phyloP scores from a whole-genome alignment of 2,113 vertebrate species.

The Budorcas taxicolor region DNA sequence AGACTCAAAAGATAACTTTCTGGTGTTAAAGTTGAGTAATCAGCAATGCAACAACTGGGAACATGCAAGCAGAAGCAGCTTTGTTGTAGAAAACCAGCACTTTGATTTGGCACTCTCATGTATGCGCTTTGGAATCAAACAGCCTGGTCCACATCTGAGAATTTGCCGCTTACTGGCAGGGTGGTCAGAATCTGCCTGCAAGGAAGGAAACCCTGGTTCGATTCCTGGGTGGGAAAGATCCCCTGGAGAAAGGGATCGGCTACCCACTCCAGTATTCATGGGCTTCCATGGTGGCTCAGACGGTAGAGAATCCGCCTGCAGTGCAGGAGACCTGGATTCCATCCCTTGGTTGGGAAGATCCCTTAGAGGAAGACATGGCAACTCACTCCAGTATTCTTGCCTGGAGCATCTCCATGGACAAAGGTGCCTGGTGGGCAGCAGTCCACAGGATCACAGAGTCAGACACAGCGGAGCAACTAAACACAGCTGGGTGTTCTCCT shows the following conservation, averaged over 20 bases:
- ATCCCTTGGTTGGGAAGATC: not conserved
- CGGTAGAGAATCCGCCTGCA: not conserved
- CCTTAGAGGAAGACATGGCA: not conserved
- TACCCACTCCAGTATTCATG: not conserved
- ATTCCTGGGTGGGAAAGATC: not conserved
- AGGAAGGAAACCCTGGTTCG: fast-evolving
- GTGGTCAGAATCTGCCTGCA: not conserved
- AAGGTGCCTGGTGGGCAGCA: not conserved
- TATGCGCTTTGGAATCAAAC: fast-evolving
- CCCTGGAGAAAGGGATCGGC: fast-evolving
- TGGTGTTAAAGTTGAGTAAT: not conserved
- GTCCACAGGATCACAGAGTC: not conserved
- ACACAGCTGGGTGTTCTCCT: not conserved
- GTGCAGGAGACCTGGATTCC: not conserved
- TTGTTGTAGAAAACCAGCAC: not conserved
- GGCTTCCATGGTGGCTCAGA: fast-evolving
- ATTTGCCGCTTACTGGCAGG: not conserved
- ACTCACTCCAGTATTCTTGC: not conserved
- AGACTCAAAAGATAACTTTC: not conserved
- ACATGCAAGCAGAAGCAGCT: not conserved
- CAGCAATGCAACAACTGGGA: not conserved
- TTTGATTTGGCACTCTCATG: fast-evolving
- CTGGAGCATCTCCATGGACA: not conserved
- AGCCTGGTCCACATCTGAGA: not conserved
- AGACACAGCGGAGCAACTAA: fast-evolving